Evolutionary conservation across 2,797 vertebrate species (phyloP).

Genomic region (Acanthurus tractus): DNA sequence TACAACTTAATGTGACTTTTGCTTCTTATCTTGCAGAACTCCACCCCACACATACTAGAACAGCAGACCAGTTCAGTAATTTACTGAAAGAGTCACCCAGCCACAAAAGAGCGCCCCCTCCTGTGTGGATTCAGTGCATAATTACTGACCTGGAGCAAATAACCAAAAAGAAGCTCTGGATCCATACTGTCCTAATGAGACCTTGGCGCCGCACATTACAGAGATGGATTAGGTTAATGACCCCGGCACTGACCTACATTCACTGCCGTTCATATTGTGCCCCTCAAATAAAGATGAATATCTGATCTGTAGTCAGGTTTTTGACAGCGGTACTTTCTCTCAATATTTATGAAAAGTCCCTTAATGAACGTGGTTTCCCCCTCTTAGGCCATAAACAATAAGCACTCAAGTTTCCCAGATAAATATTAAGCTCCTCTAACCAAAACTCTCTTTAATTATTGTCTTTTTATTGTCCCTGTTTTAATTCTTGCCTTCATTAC

Average conservation of each 20-base stretch:
- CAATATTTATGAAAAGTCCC: conserved; percentile 61
- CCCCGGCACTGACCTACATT: conserved; percentile 48
- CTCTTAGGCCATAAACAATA: conserved; percentile 35
- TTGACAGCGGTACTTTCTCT: conserved; percentile 28
- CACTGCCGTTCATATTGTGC: conserved; percentile 52
- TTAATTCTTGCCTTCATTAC: background rate
- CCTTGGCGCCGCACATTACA: conserved; percentile 38
- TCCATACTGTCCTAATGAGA: conserved; percentile 32
- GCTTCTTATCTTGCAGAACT: background rate
- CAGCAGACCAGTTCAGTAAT: conserved; percentile 7
- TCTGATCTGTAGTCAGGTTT: conserved; percentile 26
- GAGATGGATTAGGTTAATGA: conserved; percentile 64
- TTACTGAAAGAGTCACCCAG: background rate
- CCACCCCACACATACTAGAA: background rate
- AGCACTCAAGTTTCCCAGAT: conserved; percentile 13
- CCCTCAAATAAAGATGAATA: conserved; percentile 55
- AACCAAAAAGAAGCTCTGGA: background rate
- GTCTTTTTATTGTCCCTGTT: background rate
- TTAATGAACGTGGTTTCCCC: conserved; percentile 26
- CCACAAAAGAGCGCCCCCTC: conserved; percentile 30
- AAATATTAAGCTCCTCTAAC: conserved; percentile 5
- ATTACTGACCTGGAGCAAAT: conserved; percentile 11
- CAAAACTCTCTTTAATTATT: background rate
- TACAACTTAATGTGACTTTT: background rate
- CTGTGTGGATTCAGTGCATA: conserved; percentile 4